phyloP scores from a whole-genome alignment of 2,797 vertebrate genomes.

The Miichthys miiuy region DNA sequence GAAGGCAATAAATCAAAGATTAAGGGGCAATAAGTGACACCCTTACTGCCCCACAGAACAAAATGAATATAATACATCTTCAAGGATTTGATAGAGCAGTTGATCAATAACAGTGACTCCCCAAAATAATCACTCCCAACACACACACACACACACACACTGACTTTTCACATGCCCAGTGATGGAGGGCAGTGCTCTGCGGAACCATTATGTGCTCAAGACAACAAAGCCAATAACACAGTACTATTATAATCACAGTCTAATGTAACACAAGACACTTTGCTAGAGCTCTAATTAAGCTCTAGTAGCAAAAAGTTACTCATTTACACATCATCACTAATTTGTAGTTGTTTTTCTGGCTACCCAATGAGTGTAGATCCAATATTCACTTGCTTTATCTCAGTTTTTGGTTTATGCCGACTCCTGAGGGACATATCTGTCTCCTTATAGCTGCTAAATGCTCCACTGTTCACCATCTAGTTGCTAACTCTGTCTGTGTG shows the following conservation, averaged over 20 bases:
- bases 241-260: slow-evolving; percentile 32
- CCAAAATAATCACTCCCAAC: slow-evolving; percentile 25
- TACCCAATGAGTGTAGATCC: too few relatives aligned
- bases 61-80: slow-evolving; percentile 61
- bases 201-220: slow-evolving; percentile 12
- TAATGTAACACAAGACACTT: slow-evolving; percentile 22
- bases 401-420: background rate
- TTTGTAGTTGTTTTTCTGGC: background rate
- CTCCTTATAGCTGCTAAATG: background rate
- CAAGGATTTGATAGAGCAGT: slow-evolving; percentile 43
- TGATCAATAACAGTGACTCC: slow-evolving; percentile 56
- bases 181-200: slow-evolving; percentile 28
- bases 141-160: slow-evolving; percentile 27
- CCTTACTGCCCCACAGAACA: slow-evolving; percentile 27
- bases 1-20: slow-evolving; percentile 44
- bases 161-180: slow-evolving; percentile 46
- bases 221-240: slow-evolving; percentile 29
- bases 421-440: background rate
- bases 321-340: background rate
- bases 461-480: background rate
- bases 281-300: slow-evolving; percentile 22
- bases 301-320: background rate
- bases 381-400: background rate
- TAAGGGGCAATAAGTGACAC: slow-evolving; percentile 43
- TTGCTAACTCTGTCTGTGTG: background rate